A percentile compares a stretch with the other conserved stretches of the same genome.
These are phyloP conservation scores for Stomatorhinus walkeri DNA, from an alignment of 2,797 vertebrate genomes.

Conservation along the genomic window DNA sequence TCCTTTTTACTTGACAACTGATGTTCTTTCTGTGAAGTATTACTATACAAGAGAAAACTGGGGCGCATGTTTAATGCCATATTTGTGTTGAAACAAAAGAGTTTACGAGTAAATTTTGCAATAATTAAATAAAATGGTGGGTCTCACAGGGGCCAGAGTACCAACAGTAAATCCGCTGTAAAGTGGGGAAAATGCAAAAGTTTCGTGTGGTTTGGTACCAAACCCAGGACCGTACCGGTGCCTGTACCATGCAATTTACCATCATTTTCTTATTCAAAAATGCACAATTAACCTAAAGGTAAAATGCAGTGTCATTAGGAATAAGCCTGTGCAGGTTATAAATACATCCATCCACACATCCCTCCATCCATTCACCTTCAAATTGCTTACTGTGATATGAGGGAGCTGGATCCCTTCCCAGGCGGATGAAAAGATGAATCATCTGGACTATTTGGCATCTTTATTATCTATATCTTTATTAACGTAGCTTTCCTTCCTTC, in stretches of 20 bases:
- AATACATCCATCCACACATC: background rate
- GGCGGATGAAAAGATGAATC: background rate
- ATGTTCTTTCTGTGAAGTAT: background rate
- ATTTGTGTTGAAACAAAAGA: background rate
- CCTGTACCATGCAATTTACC: background rate
- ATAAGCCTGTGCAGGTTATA: background rate
- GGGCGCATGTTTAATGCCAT: background rate
- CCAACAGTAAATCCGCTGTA: background rate
- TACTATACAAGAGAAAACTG: background rate
- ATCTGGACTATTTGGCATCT: background rate
- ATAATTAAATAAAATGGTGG: background rate
- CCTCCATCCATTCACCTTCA: background rate
- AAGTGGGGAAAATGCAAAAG: background rate
- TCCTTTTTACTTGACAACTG: background rate
- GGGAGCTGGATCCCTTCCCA: background rate
- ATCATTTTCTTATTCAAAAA: background rate
- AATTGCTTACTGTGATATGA: background rate
- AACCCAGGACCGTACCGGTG: background rate
- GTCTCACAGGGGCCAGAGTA: background rate
- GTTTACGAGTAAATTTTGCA: background rate
- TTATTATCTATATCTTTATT: background rate
- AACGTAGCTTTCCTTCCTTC: background rate
- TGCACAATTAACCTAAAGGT: background rate
- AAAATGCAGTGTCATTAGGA: background rate
- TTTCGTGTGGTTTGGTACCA: background rate